Base-by-base conservation (phyloP, 2,888 invertebrate species). In the Deroplatys truncata region DNA sequence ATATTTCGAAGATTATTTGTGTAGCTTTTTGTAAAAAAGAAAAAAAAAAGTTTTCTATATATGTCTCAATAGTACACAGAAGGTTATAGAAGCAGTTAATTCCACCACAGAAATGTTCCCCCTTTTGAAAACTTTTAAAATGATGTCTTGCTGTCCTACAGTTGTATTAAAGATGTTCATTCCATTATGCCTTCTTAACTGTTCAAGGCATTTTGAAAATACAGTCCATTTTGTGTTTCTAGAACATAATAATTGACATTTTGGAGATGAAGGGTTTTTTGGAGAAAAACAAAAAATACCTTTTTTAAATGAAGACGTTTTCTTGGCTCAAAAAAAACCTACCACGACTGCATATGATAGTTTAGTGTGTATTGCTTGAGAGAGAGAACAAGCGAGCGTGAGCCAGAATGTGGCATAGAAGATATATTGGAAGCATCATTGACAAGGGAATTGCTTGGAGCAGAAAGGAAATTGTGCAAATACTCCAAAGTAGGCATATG, bases 161-260 rank as follows among this genome's bases (percentile, higher is more conserved):
- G 89, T 89, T 90, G 88, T 90, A 90, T 91, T 90, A 90, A 90
- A 90, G 88, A 88, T 88, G 89, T 91, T 91, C 91, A 90, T 91
- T 91, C 91, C 91, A 91, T 89, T 91, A 88, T 90, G 90, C 90
- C 91, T 91, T 90, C 88, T 91, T 88, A 90, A 89, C 13, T 90
- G 90, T 90, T 90, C 83, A 86, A 88, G 86, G 84, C 29, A 88
- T 28, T 72, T 56, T 90, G 86, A 83, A 88, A 90, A 89, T 89
- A 72, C 56, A 72, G 56, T 72, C 56, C 56, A 72, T 72, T 88
- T 89, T 88, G 82, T 88, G 90, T 90, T 90, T 88, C 84, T 86
- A 90, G 85, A 35, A 82, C 28, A 28, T 84, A 29, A 28, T 84
- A 29, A 56, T 29, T 84, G 43, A 82, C 84, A 31, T 85, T 72